Evolutionary conservation across 2,888 invertebrate species (phyloP), one percentile per base, ranked within the genome.

Genomic region (Metopia argyrocephala): DNA sequence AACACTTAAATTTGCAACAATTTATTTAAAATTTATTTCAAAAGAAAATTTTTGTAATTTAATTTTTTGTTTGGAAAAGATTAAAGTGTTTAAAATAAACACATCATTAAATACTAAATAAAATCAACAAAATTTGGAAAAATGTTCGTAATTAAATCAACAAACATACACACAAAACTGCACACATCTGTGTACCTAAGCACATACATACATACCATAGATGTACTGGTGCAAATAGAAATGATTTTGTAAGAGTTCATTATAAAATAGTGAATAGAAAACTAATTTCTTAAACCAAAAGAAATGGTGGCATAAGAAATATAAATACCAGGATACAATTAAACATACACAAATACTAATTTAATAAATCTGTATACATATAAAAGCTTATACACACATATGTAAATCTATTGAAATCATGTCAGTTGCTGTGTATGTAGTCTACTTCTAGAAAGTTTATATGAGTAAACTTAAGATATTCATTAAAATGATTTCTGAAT

Each of bases 381-480:
- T 54, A 23, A 1, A 23, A 25, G 15, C 1, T 2, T n/a, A n/a
- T 9, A 52, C 2, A 27, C 1, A 21, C 9, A 9, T 54, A 23
- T 50, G 3, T 71, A n/a, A 38, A 52, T n/a, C 12, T 31, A 0
- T 1, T 3, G 7, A 12, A 1, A 31, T 12, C 12, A 31, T 31
- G 31, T 38, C 9, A 12, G 9, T 15, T 12, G 3, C 12, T 1
- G 18, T 18, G 20, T 5, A 48, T 48, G 6, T 48, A 31, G 48
- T 18, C 1, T 48, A 48, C 15, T n/a, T 4, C 28, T 18, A 5
- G 23, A 61, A 52, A 52, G 20, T 66, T 23, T 18, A 54, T 61
- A n/a, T n/a, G n/a, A n/a, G n/a, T n/a, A 83, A 27, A 38, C 68
- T 78, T 76, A 75, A 80, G 82, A 79, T 83, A 82, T 84, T 83